Evolutionary conservation across 2,797 vertebrate species (phyloP).

Genomic region (Heterohyrax brucei): DNA sequence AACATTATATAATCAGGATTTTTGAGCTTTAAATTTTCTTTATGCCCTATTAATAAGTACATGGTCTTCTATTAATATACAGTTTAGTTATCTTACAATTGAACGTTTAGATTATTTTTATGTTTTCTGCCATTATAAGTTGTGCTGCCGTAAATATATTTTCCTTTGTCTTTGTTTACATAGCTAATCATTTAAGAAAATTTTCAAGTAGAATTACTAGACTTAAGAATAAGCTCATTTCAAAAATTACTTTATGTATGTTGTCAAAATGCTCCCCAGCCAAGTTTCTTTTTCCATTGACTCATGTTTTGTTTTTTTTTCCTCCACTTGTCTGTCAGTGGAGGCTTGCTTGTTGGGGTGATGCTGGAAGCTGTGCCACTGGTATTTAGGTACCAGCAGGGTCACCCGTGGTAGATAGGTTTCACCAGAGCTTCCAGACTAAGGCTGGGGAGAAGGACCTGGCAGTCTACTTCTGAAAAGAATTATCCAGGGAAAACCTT

Average conservation of each 20-base stretch:
- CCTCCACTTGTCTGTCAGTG: no score
- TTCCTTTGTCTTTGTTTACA: neutral
- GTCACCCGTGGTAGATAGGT: no score
- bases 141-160: neutral
- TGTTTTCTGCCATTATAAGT: neutral
- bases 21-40: constrained; percentile 40
- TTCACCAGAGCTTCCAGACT: no score
- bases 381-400: no score
- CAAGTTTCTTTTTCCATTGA: constrained; percentile 2
- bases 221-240: constrained; percentile 42
- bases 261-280: neutral
- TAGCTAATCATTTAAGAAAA: constrained; percentile 62
- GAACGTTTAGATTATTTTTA: neutral
- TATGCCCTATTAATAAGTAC: neutral
- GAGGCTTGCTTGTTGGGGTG: no score
- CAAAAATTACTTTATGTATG: constrained; percentile 20
- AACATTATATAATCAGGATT: neutral
- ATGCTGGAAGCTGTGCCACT: no score
- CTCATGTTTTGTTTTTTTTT: neutral
- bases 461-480: no score
- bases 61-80: neutral
- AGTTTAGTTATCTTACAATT: neutral
- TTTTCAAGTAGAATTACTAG: constrained; percentile 7
- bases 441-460: no score
- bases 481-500: no score